phyloP scores from a whole-genome alignment of 2,888 invertebrate species.

The Lumbricus terrestris region DNA sequence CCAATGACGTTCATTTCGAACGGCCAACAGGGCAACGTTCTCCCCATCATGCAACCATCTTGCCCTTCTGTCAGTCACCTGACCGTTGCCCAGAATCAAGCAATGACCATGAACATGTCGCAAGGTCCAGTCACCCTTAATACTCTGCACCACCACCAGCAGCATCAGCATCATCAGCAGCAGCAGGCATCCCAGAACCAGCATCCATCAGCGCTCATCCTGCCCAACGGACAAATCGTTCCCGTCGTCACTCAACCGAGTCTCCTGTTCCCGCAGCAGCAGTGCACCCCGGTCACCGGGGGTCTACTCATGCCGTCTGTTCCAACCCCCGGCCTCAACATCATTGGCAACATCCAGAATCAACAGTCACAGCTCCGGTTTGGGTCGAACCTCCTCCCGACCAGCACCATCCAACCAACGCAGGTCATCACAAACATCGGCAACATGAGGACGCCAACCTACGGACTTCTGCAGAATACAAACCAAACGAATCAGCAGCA shows the following conservation, averaged over 20 bases:
- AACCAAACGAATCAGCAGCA: not conserved
- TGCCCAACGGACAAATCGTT: slow-evolving; percentile 59
- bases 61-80: not conserved
- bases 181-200: slow-evolving; percentile 41
- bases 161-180: slow-evolving; percentile 55
- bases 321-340: not conserved
- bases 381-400: not conserved
- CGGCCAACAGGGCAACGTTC: not conserved
- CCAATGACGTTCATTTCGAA: not conserved
- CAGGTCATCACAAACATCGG: slow-evolving; percentile 13
- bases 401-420: slow-evolving; percentile 14
- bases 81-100: slow-evolving; percentile 24
- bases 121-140: slow-evolving; percentile 36
- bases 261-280: slow-evolving; percentile 40
- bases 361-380: not conserved
- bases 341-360: slow-evolving; percentile 6
- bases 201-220: slow-evolving; percentile 57
- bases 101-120: slow-evolving; percentile 35
- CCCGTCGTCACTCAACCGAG: slow-evolving; percentile 59
- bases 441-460: not conserved
- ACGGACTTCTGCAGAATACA: not conserved
- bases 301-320: slow-evolving; percentile 34
- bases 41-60: slow-evolving; percentile 4
- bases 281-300: slow-evolving; percentile 36
- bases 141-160: slow-evolving; percentile 33